Evolutionary conservation across 1,140 invertebrate genomes (phyloP).

Genomic region (Eriocheir sinensis): DNA sequence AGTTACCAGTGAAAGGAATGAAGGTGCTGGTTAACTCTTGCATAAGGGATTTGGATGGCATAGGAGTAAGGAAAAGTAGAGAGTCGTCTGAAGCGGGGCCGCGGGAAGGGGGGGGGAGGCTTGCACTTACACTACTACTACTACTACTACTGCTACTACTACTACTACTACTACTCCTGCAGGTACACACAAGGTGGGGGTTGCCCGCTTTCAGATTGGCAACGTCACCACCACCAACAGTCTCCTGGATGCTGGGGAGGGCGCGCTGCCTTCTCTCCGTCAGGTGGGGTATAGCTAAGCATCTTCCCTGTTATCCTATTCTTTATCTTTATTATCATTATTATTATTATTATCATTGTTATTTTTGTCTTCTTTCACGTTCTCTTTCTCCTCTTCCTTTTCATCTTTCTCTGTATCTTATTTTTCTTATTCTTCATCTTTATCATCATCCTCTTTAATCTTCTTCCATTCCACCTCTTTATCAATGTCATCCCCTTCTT

Average conservation of each 20-base stretch:
- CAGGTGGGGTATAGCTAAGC: background rate
- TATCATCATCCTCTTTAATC: background rate
- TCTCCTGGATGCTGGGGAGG: background rate
- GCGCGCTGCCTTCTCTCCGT: background rate
- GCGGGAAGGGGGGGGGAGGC: too few relatives aligned
- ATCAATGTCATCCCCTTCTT: background rate
- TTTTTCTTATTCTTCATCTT: background rate
- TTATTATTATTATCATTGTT: background rate
- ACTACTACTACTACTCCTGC: background rate
- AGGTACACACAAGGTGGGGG: background rate
- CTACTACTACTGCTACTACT: slow-evolving; percentile 2
- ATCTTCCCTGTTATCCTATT: background rate
- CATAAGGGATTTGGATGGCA: too few relatives aligned
- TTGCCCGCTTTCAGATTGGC: background rate
- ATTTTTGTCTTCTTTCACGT: background rate
- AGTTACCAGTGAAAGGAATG: too few relatives aligned
- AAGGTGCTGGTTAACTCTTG: too few relatives aligned
- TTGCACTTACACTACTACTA: background rate
- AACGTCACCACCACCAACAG: background rate
- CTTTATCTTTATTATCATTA: background rate
- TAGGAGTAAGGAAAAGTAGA: too few relatives aligned
- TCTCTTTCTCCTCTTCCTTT: background rate
- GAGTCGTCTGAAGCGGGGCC: too few relatives aligned
- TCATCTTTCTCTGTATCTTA: background rate
- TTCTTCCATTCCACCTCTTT: background rate